Evolutionary conservation across 92 coral and sea anemone genomes (phyloP).

Genomic region (Phenganax stokvisi): DNA sequence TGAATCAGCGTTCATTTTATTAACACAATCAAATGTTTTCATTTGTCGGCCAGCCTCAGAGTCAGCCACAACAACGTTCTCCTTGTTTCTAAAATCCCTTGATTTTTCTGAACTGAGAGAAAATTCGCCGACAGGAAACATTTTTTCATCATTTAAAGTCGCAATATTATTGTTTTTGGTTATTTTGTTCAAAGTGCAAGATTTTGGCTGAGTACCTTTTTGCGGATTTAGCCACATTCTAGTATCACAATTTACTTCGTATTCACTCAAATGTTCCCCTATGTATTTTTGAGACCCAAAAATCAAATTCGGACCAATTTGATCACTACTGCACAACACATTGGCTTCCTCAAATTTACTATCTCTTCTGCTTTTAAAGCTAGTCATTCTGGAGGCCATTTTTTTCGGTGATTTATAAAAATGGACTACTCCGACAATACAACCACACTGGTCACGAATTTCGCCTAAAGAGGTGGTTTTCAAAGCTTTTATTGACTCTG

Average conservation of each 20-base stretch:
- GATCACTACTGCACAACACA: too few species aligned
- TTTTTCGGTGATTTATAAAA: slow-evolving; percentile 73
- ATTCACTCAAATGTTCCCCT: neutral
- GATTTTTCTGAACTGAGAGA: too few species aligned
- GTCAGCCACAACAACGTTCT: too few species aligned
- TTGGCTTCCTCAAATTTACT: neutral
- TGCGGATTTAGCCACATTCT: neutral
- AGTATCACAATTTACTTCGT: neutral
- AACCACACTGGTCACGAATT: slow-evolving; percentile 77
- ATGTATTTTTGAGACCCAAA: neutral
- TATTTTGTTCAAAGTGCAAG: neutral
- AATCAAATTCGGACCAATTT: neutral
- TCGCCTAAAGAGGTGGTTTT: slow-evolving; percentile 37
- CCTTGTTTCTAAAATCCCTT: too few species aligned
- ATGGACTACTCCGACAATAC: slow-evolving; percentile 71
- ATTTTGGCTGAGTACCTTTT: neutral
- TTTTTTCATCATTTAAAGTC: too few species aligned
- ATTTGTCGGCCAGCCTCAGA: too few species aligned
- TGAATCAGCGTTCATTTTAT: too few species aligned
- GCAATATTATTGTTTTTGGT: neutral
- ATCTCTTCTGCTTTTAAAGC: slow-evolving; percentile 5
- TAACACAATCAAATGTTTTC: too few species aligned
- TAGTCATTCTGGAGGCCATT: slow-evolving; percentile 26
- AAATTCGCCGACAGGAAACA: too few species aligned
- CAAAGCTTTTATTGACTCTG: neutral